A percentile compares a stretch with the other conserved stretches of the same genome.
Evolutionary conservation across 1,140 invertebrate species (phyloP).

Genomic region (Prorops nasuta): DNA sequence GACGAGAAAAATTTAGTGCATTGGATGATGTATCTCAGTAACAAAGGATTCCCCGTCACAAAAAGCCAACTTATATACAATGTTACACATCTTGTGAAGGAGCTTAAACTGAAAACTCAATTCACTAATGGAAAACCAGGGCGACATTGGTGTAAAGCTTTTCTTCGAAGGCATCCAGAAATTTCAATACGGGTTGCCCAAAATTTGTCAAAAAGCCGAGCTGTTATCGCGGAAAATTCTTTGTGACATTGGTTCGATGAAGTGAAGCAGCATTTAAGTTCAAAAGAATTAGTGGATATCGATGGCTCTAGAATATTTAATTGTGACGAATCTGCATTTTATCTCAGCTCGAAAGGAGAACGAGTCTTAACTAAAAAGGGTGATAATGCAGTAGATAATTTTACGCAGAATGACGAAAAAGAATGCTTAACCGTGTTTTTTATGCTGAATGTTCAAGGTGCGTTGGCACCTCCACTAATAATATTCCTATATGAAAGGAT

Average conservation of each 20-base stretch:
- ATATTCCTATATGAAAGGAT: slow-evolving; percentile 12
- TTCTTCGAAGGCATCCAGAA: slow-evolving; percentile 32
- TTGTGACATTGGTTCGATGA: slow-evolving; percentile 29
- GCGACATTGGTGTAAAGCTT: slow-evolving; percentile 29
- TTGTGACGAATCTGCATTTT: slow-evolving; percentile 7
- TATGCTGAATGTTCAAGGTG: slow-evolving; percentile 11
- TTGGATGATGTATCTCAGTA: slow-evolving; percentile 34
- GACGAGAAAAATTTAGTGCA: slow-evolving; percentile 32
- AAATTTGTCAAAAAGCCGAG: slow-evolving; percentile 33
- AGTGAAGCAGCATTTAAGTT: slow-evolving; percentile 21
- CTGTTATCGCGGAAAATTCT: slow-evolving; percentile 21
- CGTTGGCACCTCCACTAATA: slow-evolving; percentile 12
- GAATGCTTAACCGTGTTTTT: slow-evolving; percentile 9
- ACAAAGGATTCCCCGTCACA: slow-evolving; percentile 40
- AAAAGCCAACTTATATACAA: slow-evolving; percentile 36
- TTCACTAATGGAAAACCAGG: slow-evolving; percentile 35
- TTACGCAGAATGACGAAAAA: slow-evolving; percentile 9
- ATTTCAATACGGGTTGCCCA: slow-evolving; percentile 25
- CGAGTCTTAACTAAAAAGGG: slow-evolving; percentile 9
- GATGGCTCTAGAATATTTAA: slow-evolving; percentile 8
- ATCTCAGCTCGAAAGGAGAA: slow-evolving; percentile 1
- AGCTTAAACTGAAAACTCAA: slow-evolving; percentile 21
- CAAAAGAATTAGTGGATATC: slow-evolving; percentile 8
- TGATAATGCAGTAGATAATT: slow-evolving; percentile 4
- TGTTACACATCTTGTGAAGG: slow-evolving; percentile 24